Conservation (phyloP, 2,113 vertebrate genomes). For the Butorides virescens region DNA sequence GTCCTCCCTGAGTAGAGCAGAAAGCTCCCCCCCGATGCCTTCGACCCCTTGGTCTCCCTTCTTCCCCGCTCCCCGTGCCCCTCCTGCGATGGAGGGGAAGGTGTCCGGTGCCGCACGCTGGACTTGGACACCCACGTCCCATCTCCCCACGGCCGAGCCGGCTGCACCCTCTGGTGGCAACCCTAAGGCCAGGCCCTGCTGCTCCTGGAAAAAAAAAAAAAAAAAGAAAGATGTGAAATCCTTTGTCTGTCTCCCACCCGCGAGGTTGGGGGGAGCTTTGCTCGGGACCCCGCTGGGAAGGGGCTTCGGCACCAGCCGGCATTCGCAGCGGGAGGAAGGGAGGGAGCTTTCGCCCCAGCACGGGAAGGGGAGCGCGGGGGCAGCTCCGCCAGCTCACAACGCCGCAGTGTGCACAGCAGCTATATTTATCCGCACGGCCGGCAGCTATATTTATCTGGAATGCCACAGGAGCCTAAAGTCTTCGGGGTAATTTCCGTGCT, state of each 20-base stretch:
- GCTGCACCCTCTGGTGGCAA: slow-evolving; percentile 50
- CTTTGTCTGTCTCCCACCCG: rapidly evolving
- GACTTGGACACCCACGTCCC: neutral
- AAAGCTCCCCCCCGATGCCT: neutral
- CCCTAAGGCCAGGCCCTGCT: neutral
- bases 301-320: neutral
- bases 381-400: neutral
- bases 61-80: neutral
- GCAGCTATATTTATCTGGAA: slow-evolving; percentile 50
- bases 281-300: neutral
- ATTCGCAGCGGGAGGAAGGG: neutral
- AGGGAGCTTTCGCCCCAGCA: neutral
- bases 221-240: neutral
- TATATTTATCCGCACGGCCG: neutral
- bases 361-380: rapidly evolving
- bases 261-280: neutral
- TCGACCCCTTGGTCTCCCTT: neutral
- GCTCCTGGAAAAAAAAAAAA: neutral
- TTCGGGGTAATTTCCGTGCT: neutral
- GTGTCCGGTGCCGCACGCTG: rapidly evolving
- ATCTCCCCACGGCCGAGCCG: neutral
- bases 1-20: neutral
- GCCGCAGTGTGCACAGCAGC: neutral
- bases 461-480: neutral
- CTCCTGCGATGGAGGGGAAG: rapidly evolving